Conservation (phyloP, 2,888 invertebrate species). For the Scotopteryx bipunctaria region DNA sequence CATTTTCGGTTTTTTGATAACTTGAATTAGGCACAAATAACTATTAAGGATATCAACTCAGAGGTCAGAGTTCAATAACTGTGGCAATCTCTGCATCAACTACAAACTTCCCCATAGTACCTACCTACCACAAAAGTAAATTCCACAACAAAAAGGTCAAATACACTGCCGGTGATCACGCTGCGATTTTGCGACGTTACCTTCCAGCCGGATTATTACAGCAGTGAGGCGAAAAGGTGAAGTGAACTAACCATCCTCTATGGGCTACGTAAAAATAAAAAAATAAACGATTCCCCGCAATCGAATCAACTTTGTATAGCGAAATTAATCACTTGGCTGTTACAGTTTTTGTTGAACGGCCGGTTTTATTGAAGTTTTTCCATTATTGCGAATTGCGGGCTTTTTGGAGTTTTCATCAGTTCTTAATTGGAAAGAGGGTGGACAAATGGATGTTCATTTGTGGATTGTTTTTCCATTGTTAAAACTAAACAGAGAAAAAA, state of each 20-base stretch:
- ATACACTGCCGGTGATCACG: no score
- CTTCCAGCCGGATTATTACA: neutral
- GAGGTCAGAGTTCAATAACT: no score
- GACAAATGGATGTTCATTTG: neutral
- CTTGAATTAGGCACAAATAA: no score
- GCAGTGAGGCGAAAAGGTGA: neutral
- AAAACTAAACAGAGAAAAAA: no score
- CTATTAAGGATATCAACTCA: no score
- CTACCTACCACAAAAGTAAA: no score
- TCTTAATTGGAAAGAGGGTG: conserved; percentile 5
- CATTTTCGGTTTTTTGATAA: no score
- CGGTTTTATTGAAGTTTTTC: conserved; percentile 34
- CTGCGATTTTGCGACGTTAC: no score
- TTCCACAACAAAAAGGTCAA: no score
- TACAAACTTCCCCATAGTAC: no score
- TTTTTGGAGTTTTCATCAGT: conserved; percentile 7
- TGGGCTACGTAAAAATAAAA: conserved; percentile 45
- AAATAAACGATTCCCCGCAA: conserved; percentile 47
- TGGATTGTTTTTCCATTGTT: neutral
- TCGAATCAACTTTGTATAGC: conserved; percentile 61
- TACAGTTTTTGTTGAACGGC: conserved; percentile 40
- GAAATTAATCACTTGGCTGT: conserved; percentile 52
- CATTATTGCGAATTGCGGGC: conserved; percentile 28
- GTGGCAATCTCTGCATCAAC: no score
- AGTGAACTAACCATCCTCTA: conserved; percentile 1